phyloP scores from a whole-genome alignment of 1,140 invertebrate genomes.

The Trichonephila inaurata region DNA sequence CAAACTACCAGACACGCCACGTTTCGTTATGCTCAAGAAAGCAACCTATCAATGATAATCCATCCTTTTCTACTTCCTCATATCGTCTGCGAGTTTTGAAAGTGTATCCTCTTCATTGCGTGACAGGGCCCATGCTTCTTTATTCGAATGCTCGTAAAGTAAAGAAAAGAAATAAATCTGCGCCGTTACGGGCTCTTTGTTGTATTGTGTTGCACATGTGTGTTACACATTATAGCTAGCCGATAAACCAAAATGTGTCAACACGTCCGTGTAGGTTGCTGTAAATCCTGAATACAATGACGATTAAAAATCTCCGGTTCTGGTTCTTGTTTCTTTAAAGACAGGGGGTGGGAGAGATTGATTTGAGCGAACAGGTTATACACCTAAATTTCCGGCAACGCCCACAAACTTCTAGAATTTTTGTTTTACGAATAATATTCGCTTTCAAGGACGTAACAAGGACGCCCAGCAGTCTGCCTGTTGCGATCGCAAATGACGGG shows the following conservation, averaged over 20 bases:
- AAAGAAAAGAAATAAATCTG: not conserved
- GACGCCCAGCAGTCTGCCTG: constrained; percentile 51
- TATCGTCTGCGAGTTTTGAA: not conserved
- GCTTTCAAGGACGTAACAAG: constrained; percentile 53
- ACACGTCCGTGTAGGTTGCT: not conserved
- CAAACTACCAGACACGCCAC: no score
- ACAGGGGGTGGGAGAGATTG: not conserved
- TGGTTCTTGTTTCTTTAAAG: not conserved
- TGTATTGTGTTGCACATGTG: not conserved
- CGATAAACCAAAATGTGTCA: not conserved
- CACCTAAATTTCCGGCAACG: constrained; percentile 63
- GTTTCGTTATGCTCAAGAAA: no score
- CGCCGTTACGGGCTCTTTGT: not conserved
- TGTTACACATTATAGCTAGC: not conserved
- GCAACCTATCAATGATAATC: no score
- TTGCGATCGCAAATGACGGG: not conserved
- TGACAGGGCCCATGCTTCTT: not conserved
- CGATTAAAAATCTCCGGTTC: not conserved
- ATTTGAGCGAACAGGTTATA: not conserved
- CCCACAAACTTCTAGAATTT: constrained; percentile 32
- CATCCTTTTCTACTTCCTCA: not conserved
- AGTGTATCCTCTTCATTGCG: not conserved
- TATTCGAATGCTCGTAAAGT: not conserved
- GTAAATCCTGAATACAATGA: not conserved
- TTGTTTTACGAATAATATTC: not conserved